Evolutionary conservation across 2,888 invertebrate genomes (phyloP), one percentile per base, ranked within the genome.

Genomic region (Leucoptera coffeella): DNA sequence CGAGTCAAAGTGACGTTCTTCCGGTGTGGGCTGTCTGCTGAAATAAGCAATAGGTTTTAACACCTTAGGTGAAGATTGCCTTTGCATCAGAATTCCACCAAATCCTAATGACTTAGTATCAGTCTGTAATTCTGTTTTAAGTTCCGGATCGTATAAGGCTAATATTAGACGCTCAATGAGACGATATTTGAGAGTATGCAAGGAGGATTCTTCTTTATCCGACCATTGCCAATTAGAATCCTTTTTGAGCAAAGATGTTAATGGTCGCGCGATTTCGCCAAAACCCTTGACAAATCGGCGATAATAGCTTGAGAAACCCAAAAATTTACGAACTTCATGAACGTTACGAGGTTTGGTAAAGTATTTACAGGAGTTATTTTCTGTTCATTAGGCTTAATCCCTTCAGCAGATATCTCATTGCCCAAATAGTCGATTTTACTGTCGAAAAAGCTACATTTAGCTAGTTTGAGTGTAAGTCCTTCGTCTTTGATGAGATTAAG

Each of bases 361-460:
- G 12, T 44, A 14, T 23, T 4, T 1, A 53, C 38, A 2, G 43
- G 39, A 4, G 29, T 15, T 4, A 40, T 35, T 33, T 47, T 47
- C 2, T 22, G 21, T 2, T 23, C 11, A 9, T 42, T 43, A 3
- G 47, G 47, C 25, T 30, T 28, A 1, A 50, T 32, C 0, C 43
- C 41, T 1, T 32, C 21, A 9, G 15, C 28, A 9, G 34, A 36
- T 15, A 50, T 37, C 27, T 45, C 40, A 12, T 40, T 39, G 0
- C 47, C 49, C 6, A 49, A 32, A 29, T 43, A 50, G 5, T 45
- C 38, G 7, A 50, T 34, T 12, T 26, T 30, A 2, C 30, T 29
- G 20, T 31, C 12, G 4, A 42, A 33, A 27, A 50, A 46, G 3
- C 29, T 12, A 29, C 44, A 47, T 28, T 45, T 48, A 1, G 32